Evolutionary conservation across 2,113 vertebrate genomes (phyloP).

Genomic region (Sphyrna mokarran): DNA sequence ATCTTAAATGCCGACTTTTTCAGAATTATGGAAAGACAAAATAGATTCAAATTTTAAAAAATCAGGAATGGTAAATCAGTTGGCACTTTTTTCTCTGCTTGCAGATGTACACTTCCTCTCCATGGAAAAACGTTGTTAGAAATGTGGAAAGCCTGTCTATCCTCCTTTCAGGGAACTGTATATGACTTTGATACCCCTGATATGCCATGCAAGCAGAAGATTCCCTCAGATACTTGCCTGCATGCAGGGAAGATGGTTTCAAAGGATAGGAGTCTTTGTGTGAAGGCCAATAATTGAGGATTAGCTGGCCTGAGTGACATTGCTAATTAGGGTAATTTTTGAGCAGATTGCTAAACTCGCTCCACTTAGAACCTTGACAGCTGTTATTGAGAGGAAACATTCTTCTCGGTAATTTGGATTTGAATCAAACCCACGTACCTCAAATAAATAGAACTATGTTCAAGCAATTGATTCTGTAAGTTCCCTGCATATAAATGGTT

Average conservation of each 20-base stretch:
- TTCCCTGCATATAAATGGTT: not conserved
- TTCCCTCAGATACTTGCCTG: not conserved
- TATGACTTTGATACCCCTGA: not conserved
- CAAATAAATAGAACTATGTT: not conserved
- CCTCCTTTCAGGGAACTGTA: not conserved
- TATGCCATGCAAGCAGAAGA: not conserved
- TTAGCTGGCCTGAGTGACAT: not conserved
- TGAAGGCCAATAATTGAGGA: not conserved
- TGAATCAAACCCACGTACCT: not conserved
- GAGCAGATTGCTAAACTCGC: not conserved
- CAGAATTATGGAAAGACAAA: too few species aligned
- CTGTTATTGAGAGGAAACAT: not conserved
- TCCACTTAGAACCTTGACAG: not conserved
- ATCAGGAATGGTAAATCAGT: not conserved
- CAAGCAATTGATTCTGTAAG: not conserved
- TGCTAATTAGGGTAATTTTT: not conserved
- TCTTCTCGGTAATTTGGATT: not conserved
- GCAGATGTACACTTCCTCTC: not conserved
- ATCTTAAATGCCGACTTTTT: not conserved
- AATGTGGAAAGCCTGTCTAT: not conserved
- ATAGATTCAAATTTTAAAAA: not conserved
- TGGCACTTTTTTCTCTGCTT: not conserved
- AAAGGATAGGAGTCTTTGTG: not conserved
- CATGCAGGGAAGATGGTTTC: not conserved
- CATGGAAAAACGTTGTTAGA: not conserved